Evolutionary conservation across 2,888 invertebrate species (phyloP).

Genomic region (Acrobasis suavella): DNA sequence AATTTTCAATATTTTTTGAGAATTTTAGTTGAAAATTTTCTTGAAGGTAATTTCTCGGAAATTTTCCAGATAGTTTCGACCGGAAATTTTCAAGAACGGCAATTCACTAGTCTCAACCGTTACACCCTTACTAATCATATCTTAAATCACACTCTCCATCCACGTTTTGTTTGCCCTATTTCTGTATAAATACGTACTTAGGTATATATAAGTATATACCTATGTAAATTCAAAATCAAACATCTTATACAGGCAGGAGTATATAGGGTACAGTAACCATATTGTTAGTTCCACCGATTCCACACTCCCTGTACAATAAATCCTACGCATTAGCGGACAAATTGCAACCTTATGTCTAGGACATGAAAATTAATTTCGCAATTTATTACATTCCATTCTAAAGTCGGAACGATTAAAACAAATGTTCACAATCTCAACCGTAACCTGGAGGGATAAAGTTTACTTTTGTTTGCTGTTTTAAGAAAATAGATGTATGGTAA

Average conservation of each 20-base stretch:
- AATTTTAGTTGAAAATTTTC: no score
- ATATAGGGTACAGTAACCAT: conserved; percentile 4
- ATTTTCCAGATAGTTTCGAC: no score
- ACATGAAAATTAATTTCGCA: conserved; percentile 19
- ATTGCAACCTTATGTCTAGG: conserved; percentile 17
- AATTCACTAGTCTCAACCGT: no score
- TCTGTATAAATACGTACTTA: no score
- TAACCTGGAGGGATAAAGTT: neutral
- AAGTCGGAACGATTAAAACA: neutral
- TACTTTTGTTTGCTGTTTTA: conserved; percentile 7
- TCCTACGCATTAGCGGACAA: conserved; percentile 13
- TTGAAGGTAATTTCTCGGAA: no score
- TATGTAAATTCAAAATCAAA: no score
- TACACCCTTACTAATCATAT: no score
- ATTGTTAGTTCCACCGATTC: conserved; percentile 9
- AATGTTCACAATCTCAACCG: neutral
- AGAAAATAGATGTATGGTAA: conserved; percentile 30
- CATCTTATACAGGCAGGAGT: neutral
- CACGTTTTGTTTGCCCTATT: no score
- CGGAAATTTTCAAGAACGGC: no score
- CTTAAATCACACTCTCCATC: no score
- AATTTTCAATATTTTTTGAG: no score
- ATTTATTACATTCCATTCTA: conserved; percentile 18
- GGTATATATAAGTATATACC: no score
- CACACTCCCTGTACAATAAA: conserved; percentile 11